Base-by-base conservation (phyloP, 2,888 invertebrate genomes). In the Apotomis capreana region DNA sequence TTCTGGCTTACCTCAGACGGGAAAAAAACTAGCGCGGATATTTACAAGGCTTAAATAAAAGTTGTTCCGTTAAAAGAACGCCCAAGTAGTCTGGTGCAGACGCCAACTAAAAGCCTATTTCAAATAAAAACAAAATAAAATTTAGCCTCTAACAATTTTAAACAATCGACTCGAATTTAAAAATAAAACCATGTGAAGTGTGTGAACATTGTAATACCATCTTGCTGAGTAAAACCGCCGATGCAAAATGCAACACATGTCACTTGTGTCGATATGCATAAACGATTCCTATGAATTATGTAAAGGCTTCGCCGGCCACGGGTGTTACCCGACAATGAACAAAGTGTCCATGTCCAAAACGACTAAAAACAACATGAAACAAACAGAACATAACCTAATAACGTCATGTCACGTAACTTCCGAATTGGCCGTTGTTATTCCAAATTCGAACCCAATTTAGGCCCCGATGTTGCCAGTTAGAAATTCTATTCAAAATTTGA, bases 211-310 rank as follows among this genome's bases (percentile, higher is more conserved):
- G 72, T 72, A 68, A 72, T 64, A 73, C 73, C 69, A 69, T 69
- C 62, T 69, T 61, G 71, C 52, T 44, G 52, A 64, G 69, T 57
- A 73, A 64, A 64, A 73, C 73, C 64, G 69, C 64, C 73, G 73
- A 70, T 71, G 62, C 73, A 83, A 83, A 86, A 87, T 86, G 84
- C 87, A 84, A 90, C 90, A 90, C 86, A 86, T 89, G 91, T 91
- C 89, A 89, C 87, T 84, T 85, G 85, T 85, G 84, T 87, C 89
- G 89, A 90, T 89, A 90, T 89, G 88, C 86, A 85, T 88, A 89
- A 84, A 84, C 86, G 88, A 87, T 86, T 82, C 85, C 81, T 89
- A 90, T 92, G 91, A 91, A 91, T 92, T 91, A 92, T 92, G 86
- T 90, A 90, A 88, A 87, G 83, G 85, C 83, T 55, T 79, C 79